These are phyloP conservation scores for Cydia amplana DNA, from an alignment of 1,140 invertebrate species.

Conservation along the genomic window DNA sequence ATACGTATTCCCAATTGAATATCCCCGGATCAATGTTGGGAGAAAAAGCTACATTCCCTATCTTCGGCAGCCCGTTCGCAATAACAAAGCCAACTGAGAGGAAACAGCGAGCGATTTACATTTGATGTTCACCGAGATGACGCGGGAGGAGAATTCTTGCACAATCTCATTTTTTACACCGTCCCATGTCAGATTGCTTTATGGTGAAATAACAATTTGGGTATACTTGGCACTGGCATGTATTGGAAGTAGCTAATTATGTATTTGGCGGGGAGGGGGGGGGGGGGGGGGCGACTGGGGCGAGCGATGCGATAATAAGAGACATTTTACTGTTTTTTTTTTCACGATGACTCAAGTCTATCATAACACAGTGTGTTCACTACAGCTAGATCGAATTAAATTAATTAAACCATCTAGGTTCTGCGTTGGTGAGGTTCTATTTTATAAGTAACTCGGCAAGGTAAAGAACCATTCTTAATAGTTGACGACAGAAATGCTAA, in stretches of 20 bases:
- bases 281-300: too few species aligned
- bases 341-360: too few species aligned
- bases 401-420: too few species aligned
- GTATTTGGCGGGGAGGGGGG: neutral
- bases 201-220: slow-evolving; percentile 20
- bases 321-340: too few species aligned
- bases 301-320: too few species aligned
- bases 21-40: neutral
- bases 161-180: slow-evolving; percentile 19
- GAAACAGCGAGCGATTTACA: slow-evolving; percentile 26
- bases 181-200: slow-evolving; percentile 7
- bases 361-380: too few species aligned
- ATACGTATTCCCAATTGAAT: slow-evolving; percentile 3
- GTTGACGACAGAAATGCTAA: neutral
- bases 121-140: slow-evolving; percentile 26
- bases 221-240: neutral
- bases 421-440: too few species aligned
- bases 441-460: too few species aligned
- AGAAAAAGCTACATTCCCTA: slow-evolving; percentile 15
- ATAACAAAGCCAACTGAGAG: slow-evolving; percentile 11
- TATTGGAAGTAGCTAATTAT: neutral
- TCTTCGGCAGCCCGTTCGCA: slow-evolving; percentile 12
- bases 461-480: neutral
- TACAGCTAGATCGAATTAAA: too few species aligned
- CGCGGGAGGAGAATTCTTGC: neutral